phyloP scores from a whole-genome alignment of 2,888 invertebrate genomes.

The Hecatera dysodea region DNA sequence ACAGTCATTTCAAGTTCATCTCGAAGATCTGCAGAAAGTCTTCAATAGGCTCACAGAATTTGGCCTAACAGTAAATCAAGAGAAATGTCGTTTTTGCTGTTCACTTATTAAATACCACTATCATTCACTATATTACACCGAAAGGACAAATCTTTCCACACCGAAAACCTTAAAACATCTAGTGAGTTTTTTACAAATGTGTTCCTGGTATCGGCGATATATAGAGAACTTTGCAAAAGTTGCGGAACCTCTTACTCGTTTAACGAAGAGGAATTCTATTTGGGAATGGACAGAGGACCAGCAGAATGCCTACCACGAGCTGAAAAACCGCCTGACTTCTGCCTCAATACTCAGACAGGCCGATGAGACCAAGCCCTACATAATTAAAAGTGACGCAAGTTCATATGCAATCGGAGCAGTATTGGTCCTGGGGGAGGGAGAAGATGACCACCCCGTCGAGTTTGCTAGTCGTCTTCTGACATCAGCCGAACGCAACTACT shows the following conservation, averaged over 20 bases:
- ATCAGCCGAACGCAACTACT: constrained; percentile 71
- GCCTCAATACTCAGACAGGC: constrained; percentile 30
- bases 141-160: background rate
- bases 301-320: constrained; percentile 2
- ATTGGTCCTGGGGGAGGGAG: constrained; percentile 10
- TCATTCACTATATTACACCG: constrained; percentile 1
- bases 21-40: background rate
- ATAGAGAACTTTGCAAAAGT: constrained; percentile 6
- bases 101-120: background rate
- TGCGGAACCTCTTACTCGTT: background rate
- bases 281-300: constrained; percentile 15
- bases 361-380: constrained; percentile 22
- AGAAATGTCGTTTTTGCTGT: background rate
- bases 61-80: background rate
- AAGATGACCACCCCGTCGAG: constrained; percentile 14
- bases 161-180: background rate
- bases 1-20: background rate
- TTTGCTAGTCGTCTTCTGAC: constrained; percentile 61
- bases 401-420: constrained; percentile 44
- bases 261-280: background rate
- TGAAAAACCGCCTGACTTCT: constrained; percentile 2
- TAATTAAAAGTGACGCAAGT: constrained; percentile 38
- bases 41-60: background rate
- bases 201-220: background rate
- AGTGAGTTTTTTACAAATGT: background rate